Evolutionary conservation across 2,888 invertebrate species (phyloP), one percentile per base, ranked within the genome.

Genomic region (Nemoura dubitans): DNA sequence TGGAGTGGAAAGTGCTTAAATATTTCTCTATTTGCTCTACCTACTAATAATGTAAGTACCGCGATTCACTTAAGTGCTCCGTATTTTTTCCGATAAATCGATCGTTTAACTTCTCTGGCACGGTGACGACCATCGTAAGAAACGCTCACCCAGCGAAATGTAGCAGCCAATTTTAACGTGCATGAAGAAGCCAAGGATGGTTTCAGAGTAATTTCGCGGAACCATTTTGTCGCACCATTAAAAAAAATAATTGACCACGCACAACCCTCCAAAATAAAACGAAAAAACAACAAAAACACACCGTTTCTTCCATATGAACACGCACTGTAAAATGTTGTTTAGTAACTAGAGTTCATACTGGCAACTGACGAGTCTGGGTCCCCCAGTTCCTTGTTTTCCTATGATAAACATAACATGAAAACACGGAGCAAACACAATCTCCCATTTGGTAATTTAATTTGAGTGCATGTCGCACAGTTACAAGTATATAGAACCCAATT

Each of bases 341-440:
- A 14, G 14, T 0, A 36, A n/a, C 21, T 59, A 59, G n/a, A 59
- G 59, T 59, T 10, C 59, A 21, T 21, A 59, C 59, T 7, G 1
- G 21, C 16, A n/a, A 2, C 7, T 27, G 27, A 36, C 10, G 42
- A 81, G 25, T n/a, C 0, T 28, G n/a, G 81, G 30, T 81, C 16
- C 6, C n/a, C 81, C 29, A 81, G 1, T 29, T n/a, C n/a, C 28
- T 81, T 29, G 30, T 7, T 81, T 10, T n/a, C n/a, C n/a, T n/a
- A n/a, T n/a, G n/a, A n/a, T 29, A 81, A 16, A 81, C 16, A 81
- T 16, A 81, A 81, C 26, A 85, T 25, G 27, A 59, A 59, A 10
- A 59, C 59, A 59, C 14, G 21, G 14, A 59, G 59, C 21, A 59
- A 59, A 59, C 59, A 59, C 59, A 59, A 59, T 59, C 59, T 59